Base-by-base conservation (phyloP, 2,888 invertebrate genomes). In the Euproctis similis region DNA sequence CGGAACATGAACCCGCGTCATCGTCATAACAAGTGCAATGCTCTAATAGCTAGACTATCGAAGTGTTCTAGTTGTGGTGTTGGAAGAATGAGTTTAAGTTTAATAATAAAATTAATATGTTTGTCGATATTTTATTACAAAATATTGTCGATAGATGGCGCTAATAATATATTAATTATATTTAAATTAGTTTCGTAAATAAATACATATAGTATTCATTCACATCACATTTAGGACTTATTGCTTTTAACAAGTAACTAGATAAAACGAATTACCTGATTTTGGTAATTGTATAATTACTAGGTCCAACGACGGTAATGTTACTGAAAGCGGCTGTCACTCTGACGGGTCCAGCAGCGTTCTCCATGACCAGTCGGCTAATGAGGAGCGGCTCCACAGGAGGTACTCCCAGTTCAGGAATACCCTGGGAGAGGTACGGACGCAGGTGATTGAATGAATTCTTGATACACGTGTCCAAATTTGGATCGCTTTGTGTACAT, bases 341-440 rank as follows among this genome's bases (percentile, higher is more conserved):
- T 35, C 91, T 82, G 8, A 93, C 91, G 0, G 92, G 88, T 0
- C 93, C 93, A 6, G 90, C 90, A 0, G 90, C 89, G 61, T 94
- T 93, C 62, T 92, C 91, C 88, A 93, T 93, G 24, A 89, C 86
- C 42, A 94, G 80, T 34, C 88, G 86, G 24, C 90, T 89, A 31
- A 93, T 90, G 32, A 78, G 71, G 43, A 93, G 71, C 0, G 93
- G 93, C 52, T 93, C 93, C 45, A 93, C 89, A 1, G 92, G 87
- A 0, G 92, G 92, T 2, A 93, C 88, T 8, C 89, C 87, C 26
- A 93, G 74, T 44, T 93, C 93, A 0, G 88, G 77, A 6, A 93
- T 86, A 25, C 93, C 93, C 45, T 80, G 73, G 4, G 89, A 85
- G 39, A 92, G 75, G 62, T 91, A 92, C 2, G 92, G 90, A 36